Evolutionary conservation across 2,888 invertebrate species (phyloP).

Genomic region (Seira sanloemensis): DNA sequence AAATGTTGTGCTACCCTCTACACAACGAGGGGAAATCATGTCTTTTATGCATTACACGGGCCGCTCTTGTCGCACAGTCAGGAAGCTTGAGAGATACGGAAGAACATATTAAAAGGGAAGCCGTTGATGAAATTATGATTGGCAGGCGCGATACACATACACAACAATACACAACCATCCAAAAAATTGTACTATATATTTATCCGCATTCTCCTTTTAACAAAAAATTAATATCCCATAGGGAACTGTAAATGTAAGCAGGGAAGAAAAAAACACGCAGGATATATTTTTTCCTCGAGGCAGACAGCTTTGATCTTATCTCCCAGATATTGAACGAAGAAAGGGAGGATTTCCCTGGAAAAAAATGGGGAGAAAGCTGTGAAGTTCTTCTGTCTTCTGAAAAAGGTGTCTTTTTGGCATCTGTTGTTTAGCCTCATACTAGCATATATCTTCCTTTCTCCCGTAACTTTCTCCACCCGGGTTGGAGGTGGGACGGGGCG

Average conservation of each 20-base stretch:
- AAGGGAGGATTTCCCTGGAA: conserved; percentile 7
- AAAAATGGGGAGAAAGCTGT: no score
- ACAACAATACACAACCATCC: no score
- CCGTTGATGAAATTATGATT: conserved; percentile 63
- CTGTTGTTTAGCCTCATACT: neutral
- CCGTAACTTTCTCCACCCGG: neutral
- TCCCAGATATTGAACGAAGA: neutral
- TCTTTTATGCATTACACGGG: no score
- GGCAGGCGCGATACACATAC: conserved; percentile 48
- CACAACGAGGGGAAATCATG: no score
- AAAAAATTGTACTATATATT: no score
- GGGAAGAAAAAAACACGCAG: conserved; percentile 3
- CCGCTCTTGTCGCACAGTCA: conserved; percentile 6
- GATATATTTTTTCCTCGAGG: neutral
- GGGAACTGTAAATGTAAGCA: neutral
- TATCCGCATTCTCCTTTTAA: no score
- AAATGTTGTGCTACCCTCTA: no score
- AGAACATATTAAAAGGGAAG: conserved; percentile 34
- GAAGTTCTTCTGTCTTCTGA: neutral
- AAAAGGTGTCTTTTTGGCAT: conserved; percentile 51
- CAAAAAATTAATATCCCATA: no score
- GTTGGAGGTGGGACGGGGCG: neutral
- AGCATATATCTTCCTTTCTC: no score
- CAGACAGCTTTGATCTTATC: conserved; percentile 9
- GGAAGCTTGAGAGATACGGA: conserved; percentile 18